Conservation (phyloP, 2,797 vertebrate genomes). For the Antennarius maculatus region DNA sequence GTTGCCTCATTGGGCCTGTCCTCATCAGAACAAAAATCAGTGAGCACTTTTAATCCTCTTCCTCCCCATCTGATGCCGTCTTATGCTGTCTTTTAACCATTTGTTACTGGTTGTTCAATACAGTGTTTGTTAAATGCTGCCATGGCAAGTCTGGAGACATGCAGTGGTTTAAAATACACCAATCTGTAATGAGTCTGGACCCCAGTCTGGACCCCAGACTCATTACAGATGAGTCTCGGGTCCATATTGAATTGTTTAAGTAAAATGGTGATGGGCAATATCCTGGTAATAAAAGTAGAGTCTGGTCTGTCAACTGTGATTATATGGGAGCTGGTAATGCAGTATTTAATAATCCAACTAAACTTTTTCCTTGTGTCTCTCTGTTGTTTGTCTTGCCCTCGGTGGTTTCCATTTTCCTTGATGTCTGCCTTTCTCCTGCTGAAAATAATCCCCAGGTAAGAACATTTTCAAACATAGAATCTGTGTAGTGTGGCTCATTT, state of each 20-base stretch:
- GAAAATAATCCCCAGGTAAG: conserved; percentile 69
- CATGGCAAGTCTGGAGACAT: conserved; percentile 14
- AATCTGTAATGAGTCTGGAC: neutral
- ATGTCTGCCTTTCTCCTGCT: conserved; percentile 12
- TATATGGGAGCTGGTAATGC: conserved; percentile 21
- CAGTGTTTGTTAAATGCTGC: conserved; percentile 34
- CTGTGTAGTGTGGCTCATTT: conserved; percentile 17
- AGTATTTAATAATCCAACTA: conserved; percentile 57
- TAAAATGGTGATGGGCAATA: conserved; percentile 13
- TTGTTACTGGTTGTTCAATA: neutral
- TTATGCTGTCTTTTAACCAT: conserved; percentile 19
- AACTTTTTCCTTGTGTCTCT: conserved; percentile 48
- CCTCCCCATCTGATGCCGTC: conserved; percentile 21
- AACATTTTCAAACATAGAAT: conserved; percentile 35
- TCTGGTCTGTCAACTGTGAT: conserved; percentile 20
- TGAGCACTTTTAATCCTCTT: conserved; percentile 17
- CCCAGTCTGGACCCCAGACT: neutral
- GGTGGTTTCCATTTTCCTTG: conserved; percentile 23
- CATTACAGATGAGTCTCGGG: conserved; percentile 4
- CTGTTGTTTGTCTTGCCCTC: conserved; percentile 4
- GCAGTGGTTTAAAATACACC: conserved; percentile 10
- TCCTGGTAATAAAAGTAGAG: conserved; percentile 9
- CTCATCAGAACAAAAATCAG: conserved; percentile 54
- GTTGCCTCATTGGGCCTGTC: conserved; percentile 58
- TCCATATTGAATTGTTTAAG: conserved; percentile 32